Percentiles rank a stretch among this genome's conserved stretches.
phyloP scores from a whole-genome alignment of 2,888 invertebrate genomes.

The Sesia apiformis region DNA sequence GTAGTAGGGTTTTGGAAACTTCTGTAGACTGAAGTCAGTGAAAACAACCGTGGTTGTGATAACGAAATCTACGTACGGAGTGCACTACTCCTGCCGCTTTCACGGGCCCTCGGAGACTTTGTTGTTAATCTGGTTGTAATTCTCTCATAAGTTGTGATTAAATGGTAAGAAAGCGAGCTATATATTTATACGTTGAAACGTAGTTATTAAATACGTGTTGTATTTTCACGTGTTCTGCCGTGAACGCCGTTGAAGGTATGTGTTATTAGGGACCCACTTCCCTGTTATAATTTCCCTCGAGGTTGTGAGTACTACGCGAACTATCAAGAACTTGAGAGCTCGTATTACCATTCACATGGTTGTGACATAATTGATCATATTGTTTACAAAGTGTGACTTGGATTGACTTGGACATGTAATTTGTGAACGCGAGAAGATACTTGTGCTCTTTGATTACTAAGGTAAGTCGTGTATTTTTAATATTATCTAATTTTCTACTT shows the following conservation, averaged over 20 bases:
- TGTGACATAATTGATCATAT: constrained; percentile 13
- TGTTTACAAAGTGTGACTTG: not conserved
- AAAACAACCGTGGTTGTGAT: constrained; percentile 58
- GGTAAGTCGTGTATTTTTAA: not conserved
- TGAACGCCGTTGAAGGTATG: constrained; percentile 34
- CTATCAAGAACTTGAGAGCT: constrained; percentile 43
- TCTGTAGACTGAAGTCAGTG: constrained; percentile 28
- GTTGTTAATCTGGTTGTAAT: constrained; percentile 53
- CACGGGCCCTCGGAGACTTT: constrained; percentile 27
- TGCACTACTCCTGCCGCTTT: constrained; percentile 28
- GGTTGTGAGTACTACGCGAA: constrained; percentile 62
- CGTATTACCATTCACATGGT: constrained; percentile 41
- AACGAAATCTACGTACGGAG: constrained; percentile 23
- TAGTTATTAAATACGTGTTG: constrained; percentile 37
- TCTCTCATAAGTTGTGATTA: constrained; percentile 61
- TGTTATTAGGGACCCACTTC: constrained; percentile 36
- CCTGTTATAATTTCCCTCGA: constrained; percentile 51
- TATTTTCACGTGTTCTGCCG: constrained; percentile 33
- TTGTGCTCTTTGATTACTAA: not conserved
- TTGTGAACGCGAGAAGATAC: not conserved
- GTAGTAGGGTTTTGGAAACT: not conserved
- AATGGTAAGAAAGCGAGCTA: constrained; percentile 31
- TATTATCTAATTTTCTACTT: not conserved
- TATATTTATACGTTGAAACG: constrained; percentile 46
- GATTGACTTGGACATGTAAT: not conserved